Evolutionary conservation across 2,113 vertebrate species (phyloP).

Genomic region (Odontophorus gujanensis): DNA sequence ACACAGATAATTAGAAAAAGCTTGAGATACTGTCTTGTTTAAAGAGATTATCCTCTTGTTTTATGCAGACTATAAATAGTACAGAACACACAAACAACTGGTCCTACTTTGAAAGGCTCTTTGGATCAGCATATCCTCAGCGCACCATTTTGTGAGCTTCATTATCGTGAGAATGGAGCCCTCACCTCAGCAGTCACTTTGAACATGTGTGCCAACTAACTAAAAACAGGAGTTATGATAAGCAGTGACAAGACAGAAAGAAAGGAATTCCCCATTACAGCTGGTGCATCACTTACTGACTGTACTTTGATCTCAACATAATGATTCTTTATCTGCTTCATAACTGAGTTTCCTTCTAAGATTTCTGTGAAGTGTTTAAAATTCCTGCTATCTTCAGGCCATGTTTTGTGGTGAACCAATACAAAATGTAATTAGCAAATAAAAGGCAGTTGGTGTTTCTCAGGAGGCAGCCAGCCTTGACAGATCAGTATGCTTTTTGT

Average conservation of each 20-base stretch:
- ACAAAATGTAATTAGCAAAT: slow-evolving; percentile 7
- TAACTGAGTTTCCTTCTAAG: background rate
- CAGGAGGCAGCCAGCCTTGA: slow-evolving; percentile 19
- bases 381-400: background rate
- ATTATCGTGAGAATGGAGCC: background rate
- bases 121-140: background rate
- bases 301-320: slow-evolving; percentile 12
- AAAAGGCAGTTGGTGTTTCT: slow-evolving; percentile 38
- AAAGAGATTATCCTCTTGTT: slow-evolving; percentile 32
- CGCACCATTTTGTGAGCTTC: background rate
- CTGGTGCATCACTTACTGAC: slow-evolving; percentile 8
- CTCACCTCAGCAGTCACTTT: background rate
- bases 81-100: background rate
- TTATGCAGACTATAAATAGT: background rate
- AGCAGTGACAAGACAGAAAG: slow-evolving; percentile 22
- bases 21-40: background rate
- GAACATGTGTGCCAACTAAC: background rate
- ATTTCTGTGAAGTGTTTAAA: background rate
- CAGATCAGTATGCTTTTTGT: background rate
- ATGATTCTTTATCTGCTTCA: background rate
- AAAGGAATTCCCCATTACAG: slow-evolving; percentile 16
- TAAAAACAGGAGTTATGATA: slow-evolving; percentile 25
- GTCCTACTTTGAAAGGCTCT: background rate
- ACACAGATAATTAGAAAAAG: background rate
- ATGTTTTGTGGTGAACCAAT: slow-evolving; percentile 22